phyloP scores from a whole-genome alignment of 2,113 vertebrate genomes.

The Gavialis gangeticus region DNA sequence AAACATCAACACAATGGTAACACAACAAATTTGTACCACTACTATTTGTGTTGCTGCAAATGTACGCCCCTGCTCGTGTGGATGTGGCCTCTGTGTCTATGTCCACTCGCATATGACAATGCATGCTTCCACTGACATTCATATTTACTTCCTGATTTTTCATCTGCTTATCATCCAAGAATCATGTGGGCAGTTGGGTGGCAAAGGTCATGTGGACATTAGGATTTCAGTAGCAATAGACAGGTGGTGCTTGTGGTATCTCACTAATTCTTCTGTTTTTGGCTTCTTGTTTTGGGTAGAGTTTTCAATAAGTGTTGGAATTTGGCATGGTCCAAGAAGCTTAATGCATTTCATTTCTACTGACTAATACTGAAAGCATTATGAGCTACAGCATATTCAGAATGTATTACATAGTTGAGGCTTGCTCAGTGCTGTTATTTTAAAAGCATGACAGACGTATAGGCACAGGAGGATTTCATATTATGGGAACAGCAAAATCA shows the following conservation, averaged over 20 bases:
- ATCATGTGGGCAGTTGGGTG: neutral
- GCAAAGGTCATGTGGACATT: too few relatives aligned
- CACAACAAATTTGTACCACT: too few relatives aligned
- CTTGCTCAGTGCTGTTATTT: slow-evolving; percentile 20
- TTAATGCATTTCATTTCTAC: slow-evolving; percentile 8
- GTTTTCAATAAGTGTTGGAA: slow-evolving; percentile 25
- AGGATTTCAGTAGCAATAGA: too few relatives aligned
- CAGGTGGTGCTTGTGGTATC: neutral
- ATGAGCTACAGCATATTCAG: slow-evolving; percentile 3
- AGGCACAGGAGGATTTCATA: slow-evolving; percentile 19
- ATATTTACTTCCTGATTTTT: neutral
- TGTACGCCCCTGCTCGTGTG: too few relatives aligned
- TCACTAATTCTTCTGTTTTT: slow-evolving; percentile 48
- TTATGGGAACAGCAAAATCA: neutral
- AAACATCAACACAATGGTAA: too few relatives aligned
- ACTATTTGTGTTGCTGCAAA: too few relatives aligned
- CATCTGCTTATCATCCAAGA: slow-evolving; percentile 1
- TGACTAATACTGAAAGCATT: slow-evolving; percentile 1
- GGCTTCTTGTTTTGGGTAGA: neutral
- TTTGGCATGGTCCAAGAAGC: slow-evolving; percentile 19
- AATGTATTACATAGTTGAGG: neutral
- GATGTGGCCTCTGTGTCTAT: too few relatives aligned
- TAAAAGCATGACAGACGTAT: slow-evolving; percentile 35
- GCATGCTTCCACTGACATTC: neutral
- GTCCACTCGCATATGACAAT: too few relatives aligned